Evolutionary conservation across 2,113 vertebrate species (phyloP).

Genomic region (Mastomys natalensis): DNA sequence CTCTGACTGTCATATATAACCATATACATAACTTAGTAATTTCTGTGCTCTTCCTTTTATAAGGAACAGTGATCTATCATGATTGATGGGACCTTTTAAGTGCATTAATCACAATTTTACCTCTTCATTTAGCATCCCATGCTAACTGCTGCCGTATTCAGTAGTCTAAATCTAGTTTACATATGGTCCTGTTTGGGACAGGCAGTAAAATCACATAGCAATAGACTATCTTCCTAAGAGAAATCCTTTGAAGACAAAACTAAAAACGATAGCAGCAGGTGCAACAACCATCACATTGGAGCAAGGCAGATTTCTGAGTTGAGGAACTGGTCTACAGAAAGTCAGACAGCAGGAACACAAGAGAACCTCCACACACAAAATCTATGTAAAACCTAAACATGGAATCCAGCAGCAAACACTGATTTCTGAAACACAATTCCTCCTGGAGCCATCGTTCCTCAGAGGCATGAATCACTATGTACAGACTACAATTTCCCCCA

Average conservation of each 20-base stretch:
- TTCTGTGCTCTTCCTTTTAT: slow-evolving; percentile 6
- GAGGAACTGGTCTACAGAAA: no score
- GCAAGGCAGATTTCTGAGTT: no score
- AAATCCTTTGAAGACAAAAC: no score
- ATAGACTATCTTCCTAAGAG: neutral
- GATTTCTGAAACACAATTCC: slow-evolving; percentile 22
- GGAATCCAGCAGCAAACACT: slow-evolving; percentile 10
- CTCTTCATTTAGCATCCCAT: neutral
- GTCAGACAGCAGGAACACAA: no score
- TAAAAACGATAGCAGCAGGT: no score
- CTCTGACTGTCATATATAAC: no score
- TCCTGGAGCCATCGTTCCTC: neutral
- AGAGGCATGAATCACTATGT: slow-evolving; percentile 4
- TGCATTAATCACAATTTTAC: neutral
- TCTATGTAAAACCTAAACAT: slow-evolving; percentile 42
- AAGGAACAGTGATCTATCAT: neutral
- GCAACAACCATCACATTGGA: no score
- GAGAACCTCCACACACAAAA: no score
- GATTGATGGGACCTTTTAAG: neutral
- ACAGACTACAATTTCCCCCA: neutral
- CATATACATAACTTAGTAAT: no score
- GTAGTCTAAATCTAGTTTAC: neutral
- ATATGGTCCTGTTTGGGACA: neutral
- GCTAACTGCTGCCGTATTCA: neutral
- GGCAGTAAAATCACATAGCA: neutral